These are phyloP conservation scores for Xerus rutilus DNA, from an alignment of 2,797 vertebrate genomes.

Conservation along the genomic window DNA sequence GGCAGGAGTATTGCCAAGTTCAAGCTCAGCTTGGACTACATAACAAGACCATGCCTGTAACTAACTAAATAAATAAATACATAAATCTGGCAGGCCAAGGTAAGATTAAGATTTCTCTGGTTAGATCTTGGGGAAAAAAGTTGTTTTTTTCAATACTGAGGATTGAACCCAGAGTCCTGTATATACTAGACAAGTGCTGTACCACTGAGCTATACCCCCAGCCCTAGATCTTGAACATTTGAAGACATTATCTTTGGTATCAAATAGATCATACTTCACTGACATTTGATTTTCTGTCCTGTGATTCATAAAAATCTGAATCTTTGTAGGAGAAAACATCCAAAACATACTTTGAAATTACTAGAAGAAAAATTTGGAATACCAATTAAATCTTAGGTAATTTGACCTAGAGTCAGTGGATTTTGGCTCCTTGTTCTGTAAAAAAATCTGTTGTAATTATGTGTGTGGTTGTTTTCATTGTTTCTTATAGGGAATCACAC, in stretches of 20 bases:
- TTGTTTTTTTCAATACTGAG: neutral
- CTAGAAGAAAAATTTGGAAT: constrained; percentile 34
- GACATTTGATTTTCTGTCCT: constrained; percentile 26
- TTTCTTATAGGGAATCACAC: constrained; percentile 92
- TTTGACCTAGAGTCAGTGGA: neutral
- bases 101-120: constrained; percentile 43
- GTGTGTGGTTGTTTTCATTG: neutral
- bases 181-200: neutral
- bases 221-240: constrained; percentile 19
- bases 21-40: neutral
- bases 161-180: neutral
- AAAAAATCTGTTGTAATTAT: neutral
- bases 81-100: neutral
- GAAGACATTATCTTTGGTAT: neutral
- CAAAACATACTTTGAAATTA: constrained; percentile 22
- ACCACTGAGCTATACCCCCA: neutral
- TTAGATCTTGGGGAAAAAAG: neutral
- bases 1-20: neutral
- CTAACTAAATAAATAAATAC: neutral
- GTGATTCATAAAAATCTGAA: neutral
- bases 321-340: neutral
- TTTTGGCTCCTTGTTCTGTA: constrained; percentile 13
- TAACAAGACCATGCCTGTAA: no score
- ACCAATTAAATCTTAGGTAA: neutral
- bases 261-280: neutral